Conservation (phyloP, 2,888 invertebrate genomes). For the Diloba caeruleocephala region DNA sequence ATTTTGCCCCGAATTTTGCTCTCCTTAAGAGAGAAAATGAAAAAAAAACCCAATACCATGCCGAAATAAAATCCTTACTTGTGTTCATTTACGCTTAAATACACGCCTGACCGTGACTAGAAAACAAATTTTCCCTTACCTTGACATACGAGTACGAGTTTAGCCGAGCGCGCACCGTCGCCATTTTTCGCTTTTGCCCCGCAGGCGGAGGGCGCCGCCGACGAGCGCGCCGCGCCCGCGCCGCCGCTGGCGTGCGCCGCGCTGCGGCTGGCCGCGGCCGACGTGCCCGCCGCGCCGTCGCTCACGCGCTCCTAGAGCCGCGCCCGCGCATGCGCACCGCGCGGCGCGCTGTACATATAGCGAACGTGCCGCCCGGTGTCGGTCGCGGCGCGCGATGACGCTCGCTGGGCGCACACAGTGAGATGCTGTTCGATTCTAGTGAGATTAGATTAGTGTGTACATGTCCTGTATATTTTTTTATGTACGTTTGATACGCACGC, state of each 20-base stretch:
- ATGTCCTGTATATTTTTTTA: conserved; percentile 48
- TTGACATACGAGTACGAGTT: too few species aligned
- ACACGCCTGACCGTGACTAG: too few species aligned
- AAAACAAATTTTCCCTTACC: too few species aligned
- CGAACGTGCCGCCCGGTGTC: background rate
- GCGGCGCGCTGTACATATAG: background rate
- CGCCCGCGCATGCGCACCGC: conserved; percentile 31
- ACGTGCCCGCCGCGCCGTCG: conserved; percentile 75
- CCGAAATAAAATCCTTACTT: too few species aligned
- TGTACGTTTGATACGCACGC: conserved; percentile 43
- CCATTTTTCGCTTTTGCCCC: background rate
- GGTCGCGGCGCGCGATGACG: conserved; percentile 2
- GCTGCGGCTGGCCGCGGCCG: conserved; percentile 84
- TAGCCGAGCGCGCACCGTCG: background rate
- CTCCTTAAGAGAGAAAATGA: too few species aligned
- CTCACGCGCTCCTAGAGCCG: conserved; percentile 62
- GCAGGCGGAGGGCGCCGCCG: conserved; percentile 40
- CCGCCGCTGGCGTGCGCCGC: conserved; percentile 49
- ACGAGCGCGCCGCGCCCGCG: conserved; percentile 55
- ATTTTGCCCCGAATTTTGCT: too few species aligned
- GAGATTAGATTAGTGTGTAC: conserved; percentile 64
- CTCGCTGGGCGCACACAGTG: conserved; percentile 62
- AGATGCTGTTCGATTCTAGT: conserved; percentile 70
- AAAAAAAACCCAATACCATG: too few species aligned
- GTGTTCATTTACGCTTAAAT: too few species aligned